A percentile compares a stretch with the other conserved stretches of the same genome.
These are phyloP conservation scores for Synergus laeviventris DNA, from an alignment of 2,888 invertebrate genomes.

Conservation along the genomic window DNA sequence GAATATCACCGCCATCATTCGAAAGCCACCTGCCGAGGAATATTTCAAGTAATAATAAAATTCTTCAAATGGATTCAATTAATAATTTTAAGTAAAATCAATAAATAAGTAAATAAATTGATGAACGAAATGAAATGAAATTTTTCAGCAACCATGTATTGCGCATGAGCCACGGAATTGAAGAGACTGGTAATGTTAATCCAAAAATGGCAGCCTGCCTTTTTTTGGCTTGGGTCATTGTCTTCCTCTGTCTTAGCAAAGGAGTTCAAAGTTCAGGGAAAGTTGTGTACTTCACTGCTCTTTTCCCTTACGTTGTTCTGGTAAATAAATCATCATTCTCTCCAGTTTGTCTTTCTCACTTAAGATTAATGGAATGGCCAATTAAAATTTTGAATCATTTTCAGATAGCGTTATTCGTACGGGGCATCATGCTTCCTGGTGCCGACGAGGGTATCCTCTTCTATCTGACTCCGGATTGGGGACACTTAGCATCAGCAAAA, in stretches of 20 bases:
- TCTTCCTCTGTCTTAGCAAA: constrained; percentile 87
- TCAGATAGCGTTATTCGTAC: constrained; percentile 80
- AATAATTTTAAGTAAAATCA: too few relatives aligned
- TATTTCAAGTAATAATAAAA: constrained; percentile 81
- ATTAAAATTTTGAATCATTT: constrained; percentile 1
- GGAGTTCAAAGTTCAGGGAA: constrained; percentile 89
- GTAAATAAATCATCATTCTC: constrained; percentile 76
- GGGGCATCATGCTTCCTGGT: constrained; percentile 88
- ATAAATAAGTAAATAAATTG: too few relatives aligned
- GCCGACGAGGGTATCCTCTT: constrained; percentile 87
- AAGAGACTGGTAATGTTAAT: constrained; percentile 82
- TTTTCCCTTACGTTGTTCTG: constrained; percentile 86
- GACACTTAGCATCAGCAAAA: constrained; percentile 84
- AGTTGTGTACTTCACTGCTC: constrained; percentile 87
- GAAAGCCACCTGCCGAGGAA: constrained; percentile 84
- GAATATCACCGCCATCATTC: constrained; percentile 79
- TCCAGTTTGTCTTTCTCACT: too few relatives aligned
- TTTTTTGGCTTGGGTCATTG: constrained; percentile 87
- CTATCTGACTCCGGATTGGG: constrained; percentile 88
- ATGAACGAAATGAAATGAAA: neutral
- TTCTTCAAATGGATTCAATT: constrained; percentile 2
- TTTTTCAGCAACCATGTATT: constrained; percentile 79
- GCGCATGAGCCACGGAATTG: constrained; percentile 84
- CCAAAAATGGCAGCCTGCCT: constrained; percentile 86
- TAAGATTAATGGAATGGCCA: neutral